Base-by-base conservation (phyloP, 2,113 vertebrate genomes). In the Saguinus midas region DNA sequence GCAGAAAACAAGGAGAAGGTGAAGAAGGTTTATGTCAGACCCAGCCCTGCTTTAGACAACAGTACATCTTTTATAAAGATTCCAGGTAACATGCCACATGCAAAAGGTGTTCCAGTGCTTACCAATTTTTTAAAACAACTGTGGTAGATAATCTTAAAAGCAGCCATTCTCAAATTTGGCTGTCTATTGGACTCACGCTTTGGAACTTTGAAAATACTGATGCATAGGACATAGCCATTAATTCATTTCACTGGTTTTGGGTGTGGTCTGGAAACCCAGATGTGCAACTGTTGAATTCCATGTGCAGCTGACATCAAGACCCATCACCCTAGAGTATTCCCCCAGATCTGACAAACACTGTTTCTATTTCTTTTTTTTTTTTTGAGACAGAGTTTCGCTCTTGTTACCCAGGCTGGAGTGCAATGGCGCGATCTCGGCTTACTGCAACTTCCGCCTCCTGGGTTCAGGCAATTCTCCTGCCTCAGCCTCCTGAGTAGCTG, bases 1-100 rank as follows among this genome's bases (percentile, higher is more conserved):
- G 25, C 25, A 11, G 11, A 21, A 29, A 61, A 7, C 25, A 58
- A 20, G 14, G 4, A 13, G 17, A 1, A 2, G 25, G 8, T 2
- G 14, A 27, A 55, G 88, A 2, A 27, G 4, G 29, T 20, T 14
- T 27, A 5, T 45, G 72, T 84, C 21, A 66, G n/a, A 45, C 1
- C 9, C n/a, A 55, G 20, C 1, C 58, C 84, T 35, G 37, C 32
- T 64, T 55, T 43, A 50, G 61, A 73, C 5, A 81, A n/a, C 6
- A 86, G 6, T 13, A 83, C 6, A 52, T 16, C 3, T 79, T 45
- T 84, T 29, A 40, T 1, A 18, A 18, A 83, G 29, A 13, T 48
- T 86, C 6, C 37, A 18, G 1, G 0, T 27, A 45, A 23, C 66
- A 64, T 17, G 29, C 45, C 61, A n/a, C 0, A 2, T 72, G 27